Evolutionary conservation across 1,140 invertebrate species (phyloP), one percentile per base, ranked within the genome.

Genomic region (Apis florea): DNA sequence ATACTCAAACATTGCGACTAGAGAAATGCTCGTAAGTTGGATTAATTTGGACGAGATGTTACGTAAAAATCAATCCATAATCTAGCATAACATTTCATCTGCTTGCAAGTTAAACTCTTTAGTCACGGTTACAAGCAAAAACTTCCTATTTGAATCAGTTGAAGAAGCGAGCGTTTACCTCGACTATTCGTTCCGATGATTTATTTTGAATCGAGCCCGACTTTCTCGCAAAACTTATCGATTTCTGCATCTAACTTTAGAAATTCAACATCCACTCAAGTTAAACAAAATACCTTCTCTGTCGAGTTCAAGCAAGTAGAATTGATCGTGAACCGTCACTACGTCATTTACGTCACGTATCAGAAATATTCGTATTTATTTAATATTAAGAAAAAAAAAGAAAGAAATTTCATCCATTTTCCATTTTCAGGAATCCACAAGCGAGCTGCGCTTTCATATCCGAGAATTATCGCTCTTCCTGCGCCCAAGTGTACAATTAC

Each of bases 401-500:
- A 13, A n/a, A 61, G 15, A 68, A 15, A 17, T 3, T 9, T 1
- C 9, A 1, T 17, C 3, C 9, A 1, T 17, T 49, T 10, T 24
- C 40, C 2, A 4, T 26, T 66, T 59, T 61, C 89, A 98, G 97
- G 80, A 96, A 95, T 90, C 95, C 97, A 0, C 95, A 96, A 61
- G 95, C 96, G 51, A 95, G 95, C 4, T 98, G 97, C 86, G 96
- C 96, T 11, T 97, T 97, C 89, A 94, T 98, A 31, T 96, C 96
- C 0, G 96, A 96, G 64, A 97, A 97, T 80, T 97, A 97, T 89
- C 95, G 96, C 77, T 97, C 97, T 0, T 96, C 96, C 71, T 98
- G 97, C 89, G 94, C 95, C 5, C 97, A 98, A 94, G 95, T 98
- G 1, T 97, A 97, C 91, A 97, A 97, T 90, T 97, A 97, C 87